These are phyloP conservation scores for Tubiluchus corallicola DNA, from an alignment of 2,888 invertebrate genomes.

Conservation along the genomic window DNA sequence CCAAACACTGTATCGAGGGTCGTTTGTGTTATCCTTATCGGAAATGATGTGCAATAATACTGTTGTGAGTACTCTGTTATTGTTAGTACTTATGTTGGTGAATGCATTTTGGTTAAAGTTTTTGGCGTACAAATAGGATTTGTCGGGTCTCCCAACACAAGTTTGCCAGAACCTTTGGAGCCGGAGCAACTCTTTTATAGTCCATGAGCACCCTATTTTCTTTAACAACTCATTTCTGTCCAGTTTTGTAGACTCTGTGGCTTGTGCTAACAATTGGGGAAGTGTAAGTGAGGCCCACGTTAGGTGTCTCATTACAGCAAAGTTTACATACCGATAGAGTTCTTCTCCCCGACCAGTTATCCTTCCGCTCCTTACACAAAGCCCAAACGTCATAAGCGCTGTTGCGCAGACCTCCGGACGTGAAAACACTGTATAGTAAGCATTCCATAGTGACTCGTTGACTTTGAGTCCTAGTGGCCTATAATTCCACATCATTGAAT, in stretches of 20 bases:
- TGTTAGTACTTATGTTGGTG: neutral
- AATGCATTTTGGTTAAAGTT: neutral
- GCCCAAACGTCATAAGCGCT: too few relatives aligned
- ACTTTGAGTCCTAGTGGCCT: too few relatives aligned
- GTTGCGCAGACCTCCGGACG: too few relatives aligned
- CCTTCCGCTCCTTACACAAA: too few relatives aligned
- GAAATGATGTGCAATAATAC: neutral
- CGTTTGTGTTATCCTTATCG: neutral
- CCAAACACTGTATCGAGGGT: neutral
- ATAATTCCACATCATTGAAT: too few relatives aligned
- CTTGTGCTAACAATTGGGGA: slow-evolving; percentile 1
- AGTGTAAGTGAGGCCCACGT: neutral
- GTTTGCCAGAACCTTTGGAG: neutral
- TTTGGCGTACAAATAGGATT: neutral
- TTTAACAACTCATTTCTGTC: neutral
- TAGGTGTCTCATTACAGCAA: slow-evolving; percentile 1
- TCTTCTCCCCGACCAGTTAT: too few relatives aligned
- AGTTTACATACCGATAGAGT: neutral
- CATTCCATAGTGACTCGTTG: too few relatives aligned
- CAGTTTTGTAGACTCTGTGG: neutral
- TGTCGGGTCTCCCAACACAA: neutral
- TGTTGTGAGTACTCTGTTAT: neutral
- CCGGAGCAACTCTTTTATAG: neutral
- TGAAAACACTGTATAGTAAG: too few relatives aligned
- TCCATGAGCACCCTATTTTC: neutral